Conservation (phyloP, 2,113 vertebrate species). For the Collichthys lucidus region DNA sequence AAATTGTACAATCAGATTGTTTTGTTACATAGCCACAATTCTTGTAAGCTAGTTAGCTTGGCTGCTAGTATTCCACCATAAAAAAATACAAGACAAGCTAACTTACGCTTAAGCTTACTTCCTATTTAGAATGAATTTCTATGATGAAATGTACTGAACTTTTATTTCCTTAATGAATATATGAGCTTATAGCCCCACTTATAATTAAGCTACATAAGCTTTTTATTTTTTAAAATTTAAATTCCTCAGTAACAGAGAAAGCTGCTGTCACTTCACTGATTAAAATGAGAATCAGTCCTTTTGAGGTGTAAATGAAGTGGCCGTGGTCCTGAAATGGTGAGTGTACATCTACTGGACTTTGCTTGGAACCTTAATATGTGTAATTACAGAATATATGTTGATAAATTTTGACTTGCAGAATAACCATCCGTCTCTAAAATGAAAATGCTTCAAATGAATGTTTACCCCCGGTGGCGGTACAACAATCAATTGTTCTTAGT, state of each 20-base stretch:
- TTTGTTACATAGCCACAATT: too few species aligned
- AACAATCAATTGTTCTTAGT: background rate
- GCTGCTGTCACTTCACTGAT: background rate
- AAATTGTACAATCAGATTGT: too few species aligned
- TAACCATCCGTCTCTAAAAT: background rate
- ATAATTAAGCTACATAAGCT: background rate
- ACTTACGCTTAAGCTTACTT: too few species aligned
- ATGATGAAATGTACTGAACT: background rate
- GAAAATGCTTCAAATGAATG: background rate
- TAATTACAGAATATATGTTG: background rate
- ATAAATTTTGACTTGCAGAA: background rate
- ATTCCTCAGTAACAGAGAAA: background rate
- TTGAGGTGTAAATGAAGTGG: background rate
- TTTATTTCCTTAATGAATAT: background rate
- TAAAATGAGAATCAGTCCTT: background rate
- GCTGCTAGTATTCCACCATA: too few species aligned
- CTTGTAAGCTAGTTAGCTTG: too few species aligned
- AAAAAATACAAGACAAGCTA: too few species aligned
- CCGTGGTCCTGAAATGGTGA: background rate
- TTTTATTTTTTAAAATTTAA: background rate
- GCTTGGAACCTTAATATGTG: background rate
- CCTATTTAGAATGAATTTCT: too few species aligned
- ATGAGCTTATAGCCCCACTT: background rate
- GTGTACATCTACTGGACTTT: conserved; percentile 8
- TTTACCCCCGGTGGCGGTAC: background rate